Percentiles rank a stretch among this genome's conserved stretches.
Evolutionary conservation across 1,140 invertebrate species (phyloP).

Genomic region (Lucilia cuprina): DNA sequence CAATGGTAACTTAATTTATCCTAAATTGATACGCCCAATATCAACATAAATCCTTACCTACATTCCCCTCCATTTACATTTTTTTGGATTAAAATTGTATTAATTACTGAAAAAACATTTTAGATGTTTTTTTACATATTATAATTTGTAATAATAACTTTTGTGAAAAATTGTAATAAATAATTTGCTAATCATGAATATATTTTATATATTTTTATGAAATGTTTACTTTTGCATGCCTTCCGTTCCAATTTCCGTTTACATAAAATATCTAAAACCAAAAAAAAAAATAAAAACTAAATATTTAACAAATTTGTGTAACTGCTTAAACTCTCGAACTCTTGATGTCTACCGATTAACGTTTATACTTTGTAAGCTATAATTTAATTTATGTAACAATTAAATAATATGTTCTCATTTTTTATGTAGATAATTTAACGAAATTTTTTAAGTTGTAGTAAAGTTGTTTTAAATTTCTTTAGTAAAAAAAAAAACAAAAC

Average conservation of each 20-base stretch:
- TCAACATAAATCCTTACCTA: too few species aligned
- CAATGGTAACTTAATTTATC: too few species aligned
- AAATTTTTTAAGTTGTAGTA: neutral
- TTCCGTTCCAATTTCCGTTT: slow-evolving; percentile 40
- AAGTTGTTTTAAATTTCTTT: neutral
- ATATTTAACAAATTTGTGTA: slow-evolving; percentile 34
- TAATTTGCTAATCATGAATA: slow-evolving; percentile 32
- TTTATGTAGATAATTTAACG: neutral
- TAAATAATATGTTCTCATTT: neutral
- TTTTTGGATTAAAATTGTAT: neutral
- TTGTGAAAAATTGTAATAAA: slow-evolving; percentile 20
- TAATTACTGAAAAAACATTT: neutral
- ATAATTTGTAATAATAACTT: slow-evolving; percentile 34
- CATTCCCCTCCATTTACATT: neutral
- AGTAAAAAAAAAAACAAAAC: neutral
- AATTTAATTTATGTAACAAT: slow-evolving; percentile 25
- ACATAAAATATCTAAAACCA: slow-evolving; percentile 18
- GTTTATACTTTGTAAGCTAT: slow-evolving; percentile 42
- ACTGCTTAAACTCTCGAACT: slow-evolving; percentile 36
- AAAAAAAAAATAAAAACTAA: neutral
- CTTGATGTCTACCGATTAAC: slow-evolving; percentile 28
- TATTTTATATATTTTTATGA: slow-evolving; percentile 35
- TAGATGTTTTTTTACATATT: slow-evolving; percentile 21
- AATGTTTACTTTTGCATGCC: slow-evolving; percentile 43
- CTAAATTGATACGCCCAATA: too few species aligned